Percentiles rank a stretch among this genome's conserved stretches.
Evolutionary conservation across 2,888 invertebrate species (phyloP).

Genomic region (Tipula lateralis): DNA sequence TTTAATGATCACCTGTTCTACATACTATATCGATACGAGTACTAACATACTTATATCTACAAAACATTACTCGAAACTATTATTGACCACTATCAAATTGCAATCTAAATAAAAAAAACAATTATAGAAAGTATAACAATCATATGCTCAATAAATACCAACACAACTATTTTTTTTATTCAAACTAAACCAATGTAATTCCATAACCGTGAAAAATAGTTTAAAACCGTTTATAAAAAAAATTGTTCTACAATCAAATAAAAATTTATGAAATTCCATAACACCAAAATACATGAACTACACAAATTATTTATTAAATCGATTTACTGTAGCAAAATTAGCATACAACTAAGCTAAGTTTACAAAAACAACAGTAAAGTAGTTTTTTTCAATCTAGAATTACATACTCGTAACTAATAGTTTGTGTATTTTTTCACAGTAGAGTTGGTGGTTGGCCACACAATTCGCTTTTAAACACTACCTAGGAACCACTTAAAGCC

Average conservation of each 20-base stretch:
- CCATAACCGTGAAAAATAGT: background rate
- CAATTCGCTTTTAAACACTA: no score
- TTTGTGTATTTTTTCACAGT: no score
- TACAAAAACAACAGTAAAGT: background rate
- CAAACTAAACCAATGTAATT: background rate
- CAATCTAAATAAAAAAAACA: background rate
- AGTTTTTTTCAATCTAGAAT: background rate
- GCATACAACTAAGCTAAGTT: background rate
- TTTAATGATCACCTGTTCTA: conserved; percentile 13
- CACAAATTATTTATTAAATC: conserved; percentile 3
- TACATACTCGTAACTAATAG: no score
- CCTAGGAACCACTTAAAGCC: no score
- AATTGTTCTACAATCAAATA: background rate
- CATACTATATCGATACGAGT: background rate
- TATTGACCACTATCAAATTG: conserved; percentile 24
- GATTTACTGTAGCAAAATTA: background rate
- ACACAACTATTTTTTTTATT: background rate
- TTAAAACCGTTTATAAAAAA: background rate
- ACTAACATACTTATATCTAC: background rate
- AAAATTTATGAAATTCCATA: background rate
- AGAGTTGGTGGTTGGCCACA: no score
- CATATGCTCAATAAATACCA: background rate
- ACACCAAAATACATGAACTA: conserved; percentile 11
- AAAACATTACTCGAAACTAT: background rate
- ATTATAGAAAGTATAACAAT: conserved; percentile 20